A percentile compares a stretch with the other conserved stretches of the same genome.
Conservation (phyloP, 1,140 invertebrate genomes). For the Zaprionus taronus region DNA sequence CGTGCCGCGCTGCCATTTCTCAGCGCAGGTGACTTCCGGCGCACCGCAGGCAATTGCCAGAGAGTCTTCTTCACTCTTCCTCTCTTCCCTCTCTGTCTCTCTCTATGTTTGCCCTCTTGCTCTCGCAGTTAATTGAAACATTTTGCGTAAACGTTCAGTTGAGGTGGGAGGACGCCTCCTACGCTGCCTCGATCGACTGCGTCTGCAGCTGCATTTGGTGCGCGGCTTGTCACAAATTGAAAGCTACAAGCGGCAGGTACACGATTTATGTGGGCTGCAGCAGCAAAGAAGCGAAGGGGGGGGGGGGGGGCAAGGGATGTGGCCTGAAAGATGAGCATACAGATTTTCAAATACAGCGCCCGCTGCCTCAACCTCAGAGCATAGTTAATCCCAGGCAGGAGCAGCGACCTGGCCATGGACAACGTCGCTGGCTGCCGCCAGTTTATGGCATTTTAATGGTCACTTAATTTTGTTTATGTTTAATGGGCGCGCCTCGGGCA, state of each 20-base stretch:
- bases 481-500: constrained; percentile 79
- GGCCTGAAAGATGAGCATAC: constrained; percentile 13
- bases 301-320: constrained; percentile 1
- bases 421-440: constrained; percentile 72
- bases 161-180: constrained; percentile 52
- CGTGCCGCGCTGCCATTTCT: constrained; percentile 75
- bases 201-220: constrained; percentile 49
- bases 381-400: constrained; percentile 51
- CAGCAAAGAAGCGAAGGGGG: constrained; percentile 1
- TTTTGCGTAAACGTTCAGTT: constrained; percentile 79
- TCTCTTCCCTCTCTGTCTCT: neutral
- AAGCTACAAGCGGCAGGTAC: constrained; percentile 81
- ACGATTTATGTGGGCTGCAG: constrained; percentile 77
- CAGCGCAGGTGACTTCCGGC: constrained; percentile 70
- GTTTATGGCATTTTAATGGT: constrained; percentile 85
- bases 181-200: constrained; percentile 66
- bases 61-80: neutral
- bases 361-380: constrained; percentile 1
- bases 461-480: constrained; percentile 85
- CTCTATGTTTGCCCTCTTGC: constrained; percentile 12
- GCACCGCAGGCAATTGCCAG: constrained; percentile 8
- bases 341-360: constrained; percentile 42
- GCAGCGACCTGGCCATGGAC: constrained; percentile 72
- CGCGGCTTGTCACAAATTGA: constrained; percentile 75
- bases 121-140: constrained; percentile 71